These are phyloP conservation scores for Podocnemis expansa DNA, from an alignment of 2,113 vertebrate genomes.

Conservation along the genomic window DNA sequence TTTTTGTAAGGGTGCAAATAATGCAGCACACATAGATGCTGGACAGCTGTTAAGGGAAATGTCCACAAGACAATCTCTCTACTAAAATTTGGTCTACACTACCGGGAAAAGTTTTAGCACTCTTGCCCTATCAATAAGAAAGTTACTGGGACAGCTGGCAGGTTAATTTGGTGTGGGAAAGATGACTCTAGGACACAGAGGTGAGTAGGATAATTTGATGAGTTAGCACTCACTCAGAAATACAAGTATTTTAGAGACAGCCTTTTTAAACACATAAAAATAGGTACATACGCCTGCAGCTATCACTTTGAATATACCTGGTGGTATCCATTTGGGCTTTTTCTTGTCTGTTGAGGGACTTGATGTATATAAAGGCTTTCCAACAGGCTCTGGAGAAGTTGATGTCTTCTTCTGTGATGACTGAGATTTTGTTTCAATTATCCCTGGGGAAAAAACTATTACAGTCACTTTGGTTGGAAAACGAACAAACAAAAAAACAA, in stretches of 20 bases:
- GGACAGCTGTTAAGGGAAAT: neutral
- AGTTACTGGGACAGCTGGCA: neutral
- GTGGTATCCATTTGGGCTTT: slow-evolving; percentile 90
- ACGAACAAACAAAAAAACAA: too few relatives aligned
- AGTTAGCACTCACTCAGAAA: neutral
- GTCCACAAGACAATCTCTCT: neutral
- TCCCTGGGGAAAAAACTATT: slow-evolving; percentile 15
- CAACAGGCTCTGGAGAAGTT: slow-evolving; percentile 30
- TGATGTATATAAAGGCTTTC: slow-evolving; percentile 59
- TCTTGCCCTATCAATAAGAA: neutral
- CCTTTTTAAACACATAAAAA: neutral
- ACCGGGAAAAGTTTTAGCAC: neutral
- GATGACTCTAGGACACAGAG: neutral
- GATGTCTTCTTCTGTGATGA: neutral
- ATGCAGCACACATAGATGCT: neutral
- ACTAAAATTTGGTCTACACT: neutral
- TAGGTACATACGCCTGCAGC: fast-evolving
- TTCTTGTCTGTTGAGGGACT: slow-evolving; percentile 74
- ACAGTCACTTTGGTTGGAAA: slow-evolving; percentile 30
- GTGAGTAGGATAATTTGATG: neutral
- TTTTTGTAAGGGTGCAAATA: neutral
- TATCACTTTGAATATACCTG: slow-evolving; percentile 78
- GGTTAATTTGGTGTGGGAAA: neutral
- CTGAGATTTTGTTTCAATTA: neutral
- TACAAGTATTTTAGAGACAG: neutral